Percentiles rank a stretch among this genome's conserved stretches.
Conservation (phyloP, 2,888 invertebrate genomes). For the Hypomecis atomaria region DNA sequence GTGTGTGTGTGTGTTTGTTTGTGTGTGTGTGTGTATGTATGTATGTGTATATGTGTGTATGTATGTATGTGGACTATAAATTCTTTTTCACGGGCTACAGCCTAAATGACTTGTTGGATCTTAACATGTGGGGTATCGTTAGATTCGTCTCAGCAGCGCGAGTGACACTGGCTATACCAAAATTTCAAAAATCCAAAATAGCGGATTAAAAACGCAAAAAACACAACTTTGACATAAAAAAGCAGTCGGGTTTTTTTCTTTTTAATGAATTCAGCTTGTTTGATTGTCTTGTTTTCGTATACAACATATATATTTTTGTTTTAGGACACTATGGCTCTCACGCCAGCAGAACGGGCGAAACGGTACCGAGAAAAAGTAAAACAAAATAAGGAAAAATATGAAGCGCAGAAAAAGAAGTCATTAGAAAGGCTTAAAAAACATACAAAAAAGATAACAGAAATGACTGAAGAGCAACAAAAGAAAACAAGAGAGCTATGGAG, state of each 20-base stretch:
- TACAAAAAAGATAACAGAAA: slow-evolving; percentile 19
- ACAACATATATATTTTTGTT: slow-evolving; percentile 10
- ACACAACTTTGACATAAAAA: slow-evolving; percentile 15
- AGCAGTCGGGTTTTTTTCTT: slow-evolving; percentile 14
- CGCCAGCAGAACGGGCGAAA: slow-evolving; percentile 11
- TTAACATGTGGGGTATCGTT: neutral
- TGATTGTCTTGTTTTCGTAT: slow-evolving; percentile 7
- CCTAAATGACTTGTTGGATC: neutral
- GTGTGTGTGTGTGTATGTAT: slow-evolving; percentile 8
- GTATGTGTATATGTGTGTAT: no score
- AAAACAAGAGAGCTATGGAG: slow-evolving; percentile 21
- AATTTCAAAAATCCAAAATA: slow-evolving; percentile 17
- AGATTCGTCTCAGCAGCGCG: slow-evolving; percentile 5
- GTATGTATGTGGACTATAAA: slow-evolving; percentile 12
- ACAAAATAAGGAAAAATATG: slow-evolving; percentile 13
- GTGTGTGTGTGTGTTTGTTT: neutral
- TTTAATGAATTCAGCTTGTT: slow-evolving; percentile 13
- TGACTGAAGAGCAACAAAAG: slow-evolving; percentile 23
- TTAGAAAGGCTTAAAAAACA: slow-evolving; percentile 19
- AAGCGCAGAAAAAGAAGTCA: slow-evolving; percentile 11
- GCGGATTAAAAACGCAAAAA: slow-evolving; percentile 13
- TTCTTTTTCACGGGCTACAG: slow-evolving; percentile 1
- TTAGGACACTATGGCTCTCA: slow-evolving; percentile 10
- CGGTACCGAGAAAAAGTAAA: slow-evolving; percentile 14
- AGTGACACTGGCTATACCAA: slow-evolving; percentile 10